A percentile compares a stretch with the other conserved stretches of the same genome.
phyloP scores from a whole-genome alignment of 1,140 invertebrate genomes.

The honey bee (Apis mellifera) region Amel_HAv3.1 CM009941.2:11720501-11721000 shows the following conservation, averaged over 20 bases:
- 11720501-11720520: neutral
- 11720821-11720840: neutral
- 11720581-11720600: constrained; percentile 17
- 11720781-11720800: constrained; percentile 46
- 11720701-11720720: constrained; percentile 38
- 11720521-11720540: constrained; percentile 23
- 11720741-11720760: neutral
- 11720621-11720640: neutral
- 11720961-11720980: constrained; percentile 35
- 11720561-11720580: constrained; percentile 8
- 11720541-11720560: constrained; percentile 30
- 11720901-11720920: neutral
- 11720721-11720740: neutral
- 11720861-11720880: neutral
- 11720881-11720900: neutral
- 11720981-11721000: constrained; percentile 55
- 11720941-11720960: constrained; percentile 25
- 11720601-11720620: constrained; percentile 32
- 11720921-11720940: neutral
- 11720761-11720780: neutral
- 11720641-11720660: constrained; percentile 37
- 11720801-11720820: neutral
- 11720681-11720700: constrained; percentile 24
- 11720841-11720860: neutral
- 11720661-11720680: constrained; percentile 20